These are phyloP conservation scores for Cyprinodon diabolis DNA, from an alignment of 2,797 vertebrate species.

Conservation along the genomic window DNA sequence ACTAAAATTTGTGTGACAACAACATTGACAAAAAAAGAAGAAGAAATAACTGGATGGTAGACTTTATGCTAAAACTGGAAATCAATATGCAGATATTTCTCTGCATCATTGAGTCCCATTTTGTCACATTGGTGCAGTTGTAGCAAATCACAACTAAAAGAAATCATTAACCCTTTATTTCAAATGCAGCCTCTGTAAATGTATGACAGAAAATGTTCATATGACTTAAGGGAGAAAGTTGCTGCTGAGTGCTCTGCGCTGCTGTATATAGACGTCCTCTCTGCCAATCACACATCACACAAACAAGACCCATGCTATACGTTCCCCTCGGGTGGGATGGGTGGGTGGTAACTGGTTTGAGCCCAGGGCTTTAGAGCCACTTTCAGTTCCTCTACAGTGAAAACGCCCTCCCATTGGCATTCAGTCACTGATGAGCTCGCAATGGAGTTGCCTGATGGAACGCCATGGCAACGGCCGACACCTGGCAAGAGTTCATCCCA, in stretches of 20 bases:
- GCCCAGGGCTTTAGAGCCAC: slow-evolving; percentile 65
- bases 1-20: not conserved
- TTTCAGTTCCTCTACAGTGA: slow-evolving; percentile 57
- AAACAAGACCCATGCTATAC: slow-evolving; percentile 61
- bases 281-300: slow-evolving; percentile 61
- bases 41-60: not conserved
- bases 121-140: slow-evolving; percentile 21
- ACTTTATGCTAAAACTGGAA: not conserved
- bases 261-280: slow-evolving; percentile 25
- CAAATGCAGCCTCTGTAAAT: slow-evolving; percentile 18
- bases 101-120: no score
- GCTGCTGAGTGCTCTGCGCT: slow-evolving; percentile 41
- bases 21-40: not conserved
- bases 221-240: slow-evolving; percentile 40
- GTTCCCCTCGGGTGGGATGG: slow-evolving; percentile 42
- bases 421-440: slow-evolving; percentile 88
- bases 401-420: slow-evolving; percentile 82
- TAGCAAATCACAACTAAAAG: slow-evolving; percentile 19
- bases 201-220: slow-evolving; percentile 39
- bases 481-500: slow-evolving; percentile 93
- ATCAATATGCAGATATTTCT: no score
- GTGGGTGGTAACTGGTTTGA: slow-evolving; percentile 33
- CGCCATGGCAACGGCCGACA: slow-evolving; percentile 95
- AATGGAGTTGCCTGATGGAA: slow-evolving; percentile 94
- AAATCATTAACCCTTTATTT: slow-evolving; percentile 36